phyloP scores from a whole-genome alignment of 2,113 vertebrate genomes.

The Neodon shergylaensis region DNA sequence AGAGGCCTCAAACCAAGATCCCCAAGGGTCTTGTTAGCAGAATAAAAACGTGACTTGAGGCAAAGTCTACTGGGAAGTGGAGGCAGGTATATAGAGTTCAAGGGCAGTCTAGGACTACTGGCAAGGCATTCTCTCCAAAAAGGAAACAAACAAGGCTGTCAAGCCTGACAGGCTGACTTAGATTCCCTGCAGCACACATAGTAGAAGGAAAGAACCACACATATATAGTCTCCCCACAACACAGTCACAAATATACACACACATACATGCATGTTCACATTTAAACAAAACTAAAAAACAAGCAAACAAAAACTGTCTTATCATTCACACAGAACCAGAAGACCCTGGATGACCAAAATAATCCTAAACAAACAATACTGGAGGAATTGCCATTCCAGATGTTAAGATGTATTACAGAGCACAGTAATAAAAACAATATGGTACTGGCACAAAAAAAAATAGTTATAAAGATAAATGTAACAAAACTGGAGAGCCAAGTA shows the following conservation, averaged over 20 bases:
- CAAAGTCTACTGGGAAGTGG: neutral
- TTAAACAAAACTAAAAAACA: neutral
- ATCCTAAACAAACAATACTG: neutral
- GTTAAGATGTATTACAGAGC: neutral
- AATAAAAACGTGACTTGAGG: constrained; percentile 4
- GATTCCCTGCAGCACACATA: neutral
- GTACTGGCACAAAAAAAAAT: neutral
- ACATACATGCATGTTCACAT: neutral
- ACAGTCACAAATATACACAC: too few species aligned
- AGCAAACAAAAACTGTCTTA: neutral
- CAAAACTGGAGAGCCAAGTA: neutral
- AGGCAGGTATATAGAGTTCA: neutral
- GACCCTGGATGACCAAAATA: neutral
- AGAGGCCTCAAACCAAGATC: constrained; percentile 20
- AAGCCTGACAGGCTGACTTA: neutral
- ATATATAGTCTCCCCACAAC: too few species aligned
- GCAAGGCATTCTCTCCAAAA: neutral
- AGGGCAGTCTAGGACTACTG: neutral
- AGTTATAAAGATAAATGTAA: neutral
- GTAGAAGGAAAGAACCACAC: neutral
- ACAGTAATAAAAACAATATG: neutral
- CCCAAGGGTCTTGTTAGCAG: constrained; percentile 5
- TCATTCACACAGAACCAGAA: neutral
- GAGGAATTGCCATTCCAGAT: neutral
- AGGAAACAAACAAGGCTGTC: neutral